Evolutionary conservation across 2,113 vertebrate genomes (phyloP).

Genomic region (Megaceryle maxima): DNA sequence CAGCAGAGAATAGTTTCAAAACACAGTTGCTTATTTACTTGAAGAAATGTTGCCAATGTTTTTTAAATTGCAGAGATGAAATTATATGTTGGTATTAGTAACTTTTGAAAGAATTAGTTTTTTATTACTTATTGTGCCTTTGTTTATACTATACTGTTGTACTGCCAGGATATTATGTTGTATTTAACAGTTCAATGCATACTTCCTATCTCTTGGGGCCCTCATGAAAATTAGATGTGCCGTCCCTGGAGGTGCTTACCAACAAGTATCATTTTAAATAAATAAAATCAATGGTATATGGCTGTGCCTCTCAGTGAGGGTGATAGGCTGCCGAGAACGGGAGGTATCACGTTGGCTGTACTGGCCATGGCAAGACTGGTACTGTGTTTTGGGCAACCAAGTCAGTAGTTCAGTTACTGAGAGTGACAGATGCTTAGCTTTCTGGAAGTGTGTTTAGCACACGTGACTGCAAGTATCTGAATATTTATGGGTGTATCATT

Average conservation of each 20-base stretch:
- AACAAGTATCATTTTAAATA: slow-evolving; percentile 8
- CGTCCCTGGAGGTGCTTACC: slow-evolving; percentile 19
- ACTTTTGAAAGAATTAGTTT: slow-evolving; percentile 51
- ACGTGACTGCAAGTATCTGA: background rate
- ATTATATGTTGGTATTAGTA: slow-evolving; percentile 60
- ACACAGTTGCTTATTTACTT: slow-evolving; percentile 64
- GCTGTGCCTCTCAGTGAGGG: background rate
- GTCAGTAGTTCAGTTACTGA: background rate
- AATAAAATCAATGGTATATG: slow-evolving; percentile 19
- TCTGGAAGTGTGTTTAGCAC: background rate
- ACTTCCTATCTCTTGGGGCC: background rate
- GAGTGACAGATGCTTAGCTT: background rate
- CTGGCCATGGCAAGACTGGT: background rate
- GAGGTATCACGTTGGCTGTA: background rate
- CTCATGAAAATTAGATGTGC: slow-evolving; percentile 34
- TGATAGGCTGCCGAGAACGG: background rate
- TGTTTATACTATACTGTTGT: slow-evolving; percentile 1
- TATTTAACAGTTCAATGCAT: slow-evolving; percentile 37
- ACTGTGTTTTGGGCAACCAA: background rate
- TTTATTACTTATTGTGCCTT: slow-evolving; percentile 51
- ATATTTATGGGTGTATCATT: background rate
- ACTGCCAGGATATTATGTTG: slow-evolving; percentile 15
- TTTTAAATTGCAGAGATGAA: slow-evolving; percentile 63
- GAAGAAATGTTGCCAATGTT: slow-evolving; percentile 38
- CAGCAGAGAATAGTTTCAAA: slow-evolving; percentile 61